Evolutionary conservation across 2,113 vertebrate species (phyloP).

Genomic region (Dolichallabes microphthalmus): DNA sequence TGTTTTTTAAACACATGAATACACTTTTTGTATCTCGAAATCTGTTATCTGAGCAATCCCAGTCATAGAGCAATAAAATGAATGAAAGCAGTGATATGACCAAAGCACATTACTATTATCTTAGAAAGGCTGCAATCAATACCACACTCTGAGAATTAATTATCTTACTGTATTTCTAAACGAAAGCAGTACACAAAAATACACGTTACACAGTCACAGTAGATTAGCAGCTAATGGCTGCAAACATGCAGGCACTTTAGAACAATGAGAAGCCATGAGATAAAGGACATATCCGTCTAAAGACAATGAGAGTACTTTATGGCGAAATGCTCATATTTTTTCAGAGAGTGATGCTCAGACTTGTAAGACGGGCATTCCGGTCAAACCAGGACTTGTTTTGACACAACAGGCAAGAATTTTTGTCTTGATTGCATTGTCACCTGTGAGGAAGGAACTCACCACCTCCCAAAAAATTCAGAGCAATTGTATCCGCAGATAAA

Average conservation of each 20-base stretch:
- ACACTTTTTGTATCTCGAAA: background rate
- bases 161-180: background rate
- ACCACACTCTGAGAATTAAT: background rate
- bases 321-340: background rate
- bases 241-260: background rate
- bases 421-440: no score
- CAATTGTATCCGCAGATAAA: no score
- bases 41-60: background rate
- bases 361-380: background rate
- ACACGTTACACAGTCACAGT: background rate
- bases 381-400: no score
- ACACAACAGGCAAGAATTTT: no score
- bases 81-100: conserved; percentile 9
- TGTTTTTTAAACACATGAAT: background rate
- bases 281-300: background rate
- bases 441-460: no score
- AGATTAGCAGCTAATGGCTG: background rate
- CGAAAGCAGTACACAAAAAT: background rate
- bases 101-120: background rate
- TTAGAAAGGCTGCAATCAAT: background rate
- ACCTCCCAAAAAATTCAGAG: no score
- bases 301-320: conserved; percentile 20
- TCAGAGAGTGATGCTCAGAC: background rate
- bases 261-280: conserved; percentile 15
- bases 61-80: background rate